Conservation (phyloP, 2,113 vertebrate genomes). For the Heptranchias perlo region DNA sequence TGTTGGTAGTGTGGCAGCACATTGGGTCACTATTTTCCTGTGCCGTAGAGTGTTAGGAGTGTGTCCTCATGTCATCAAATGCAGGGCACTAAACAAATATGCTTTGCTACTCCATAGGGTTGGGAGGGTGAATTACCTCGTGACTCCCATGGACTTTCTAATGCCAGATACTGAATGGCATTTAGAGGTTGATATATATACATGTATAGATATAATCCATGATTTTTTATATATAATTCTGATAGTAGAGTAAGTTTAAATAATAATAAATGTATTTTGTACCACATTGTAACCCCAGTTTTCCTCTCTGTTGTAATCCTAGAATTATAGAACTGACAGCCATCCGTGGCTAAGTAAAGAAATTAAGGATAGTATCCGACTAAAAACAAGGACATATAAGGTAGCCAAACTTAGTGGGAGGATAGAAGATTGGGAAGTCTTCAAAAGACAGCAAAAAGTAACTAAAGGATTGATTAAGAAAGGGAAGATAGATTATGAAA, state of each 20-base stretch:
- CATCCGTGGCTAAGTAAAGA: too few relatives aligned
- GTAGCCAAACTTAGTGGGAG: too few relatives aligned
- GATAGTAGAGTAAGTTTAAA: background rate
- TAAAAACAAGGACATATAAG: too few relatives aligned
- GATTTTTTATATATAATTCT: background rate
- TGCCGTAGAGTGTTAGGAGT: background rate
- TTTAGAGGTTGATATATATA: background rate
- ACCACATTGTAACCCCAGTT: background rate
- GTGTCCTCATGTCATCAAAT: background rate
- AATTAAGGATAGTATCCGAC: too few relatives aligned
- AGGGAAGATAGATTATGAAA: too few relatives aligned
- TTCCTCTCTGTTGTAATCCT: background rate
- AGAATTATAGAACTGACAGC: too few relatives aligned
- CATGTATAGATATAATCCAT: background rate
- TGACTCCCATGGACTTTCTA: background rate
- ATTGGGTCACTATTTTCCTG: background rate
- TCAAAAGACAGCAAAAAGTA: too few relatives aligned
- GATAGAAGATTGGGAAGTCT: too few relatives aligned
- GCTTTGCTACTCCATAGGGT: background rate
- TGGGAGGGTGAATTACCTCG: background rate
- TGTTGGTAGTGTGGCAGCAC: background rate
- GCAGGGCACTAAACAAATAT: background rate
- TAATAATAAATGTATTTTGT: conserved; percentile 16
- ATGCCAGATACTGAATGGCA: background rate
- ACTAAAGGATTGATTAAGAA: too few relatives aligned